Percentiles rank a stretch among this genome's conserved stretches.
Evolutionary conservation across 2,113 vertebrate genomes (phyloP).

Genomic region (Bathybates hornii): DNA sequence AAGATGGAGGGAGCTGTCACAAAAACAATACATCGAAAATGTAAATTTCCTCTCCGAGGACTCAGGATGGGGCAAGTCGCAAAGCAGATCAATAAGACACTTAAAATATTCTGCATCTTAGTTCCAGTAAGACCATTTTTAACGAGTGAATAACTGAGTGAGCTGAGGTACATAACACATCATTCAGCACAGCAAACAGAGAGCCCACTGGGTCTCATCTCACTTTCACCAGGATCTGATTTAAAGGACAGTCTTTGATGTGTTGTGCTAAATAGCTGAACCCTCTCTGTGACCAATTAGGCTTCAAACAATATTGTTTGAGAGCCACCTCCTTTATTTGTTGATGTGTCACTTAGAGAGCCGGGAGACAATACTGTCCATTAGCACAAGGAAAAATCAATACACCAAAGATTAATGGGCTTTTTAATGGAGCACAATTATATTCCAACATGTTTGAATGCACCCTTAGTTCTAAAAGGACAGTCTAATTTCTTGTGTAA

Average conservation of each 20-base stretch:
- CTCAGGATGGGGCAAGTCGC: background rate
- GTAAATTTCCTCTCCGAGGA: background rate
- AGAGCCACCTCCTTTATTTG: constrained; percentile 40
- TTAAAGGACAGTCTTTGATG: background rate
- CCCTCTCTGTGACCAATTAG: constrained; percentile 52
- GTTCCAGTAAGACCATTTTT: background rate
- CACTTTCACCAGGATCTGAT: background rate
- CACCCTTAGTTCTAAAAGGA: constrained; percentile 27
- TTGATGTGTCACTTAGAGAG: constrained; percentile 32
- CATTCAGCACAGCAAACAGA: background rate
- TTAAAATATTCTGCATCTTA: background rate
- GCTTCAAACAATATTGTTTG: constrained; percentile 4
- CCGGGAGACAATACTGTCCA: constrained; percentile 37
- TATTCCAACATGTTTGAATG: constrained; percentile 33
- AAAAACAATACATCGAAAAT: background rate
- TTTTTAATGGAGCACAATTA: constrained; percentile 51
- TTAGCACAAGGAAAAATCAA: constrained; percentile 51
- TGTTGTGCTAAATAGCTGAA: constrained; percentile 24
- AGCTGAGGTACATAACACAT: background rate
- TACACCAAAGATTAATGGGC: constrained; percentile 47
- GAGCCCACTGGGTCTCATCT: background rate
- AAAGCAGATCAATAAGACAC: background rate
- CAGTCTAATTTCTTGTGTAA: constrained; percentile 36
- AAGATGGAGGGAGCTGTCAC: background rate
- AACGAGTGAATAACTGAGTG: background rate